Base-by-base conservation (phyloP, 2,888 invertebrate genomes). In the Oligia fasciuncula region DNA sequence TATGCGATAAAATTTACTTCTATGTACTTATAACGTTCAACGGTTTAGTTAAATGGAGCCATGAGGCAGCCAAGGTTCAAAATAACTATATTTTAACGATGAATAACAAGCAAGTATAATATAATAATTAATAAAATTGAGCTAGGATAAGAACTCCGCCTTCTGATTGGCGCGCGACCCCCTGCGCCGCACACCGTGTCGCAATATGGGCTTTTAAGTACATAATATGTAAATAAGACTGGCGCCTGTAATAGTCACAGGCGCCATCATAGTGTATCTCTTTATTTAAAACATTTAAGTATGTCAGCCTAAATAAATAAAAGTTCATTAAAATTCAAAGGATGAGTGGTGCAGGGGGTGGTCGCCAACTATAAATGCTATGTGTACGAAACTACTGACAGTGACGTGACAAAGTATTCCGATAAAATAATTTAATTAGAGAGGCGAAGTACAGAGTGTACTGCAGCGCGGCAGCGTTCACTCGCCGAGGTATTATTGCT, bases 101-200 rank as follows among this genome's bases (percentile, higher is more conserved):
- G 90, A 91, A 93, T 93, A 95, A 96, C 96, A 95, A 95, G 95
- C 95, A 91, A 94, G 92, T 94, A 90, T 87, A 94, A 92, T 93
- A 93, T 93, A 92, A 93, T 93, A 93, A 93, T 92, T 89, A 91
- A 92, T 96, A 95, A 95, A 96, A 96, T 96, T 96, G 96, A 96
- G 96, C 96, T 96, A 96, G 93, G 93, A 81, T 91, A 92, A 93
- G 90, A 93, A 92, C 93, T 90, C 92, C 93, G 91, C 90, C 92
- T 89, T 91, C 90, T 81, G 88, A 78, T 84, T 80, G 85, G 89
- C 84, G 90, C 87, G 85, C 19, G 54, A 85, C 78, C 86, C 84
- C 85, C 88, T 85, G 90, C 81, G 86, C 88, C 85, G 80, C 75
- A 49, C 87, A 81, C 82, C 83, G 9, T 5, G 35, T 54, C 84